Conservation (phyloP, 2,113 vertebrate genomes). For the Reinhardtius hippoglossoides region DNA sequence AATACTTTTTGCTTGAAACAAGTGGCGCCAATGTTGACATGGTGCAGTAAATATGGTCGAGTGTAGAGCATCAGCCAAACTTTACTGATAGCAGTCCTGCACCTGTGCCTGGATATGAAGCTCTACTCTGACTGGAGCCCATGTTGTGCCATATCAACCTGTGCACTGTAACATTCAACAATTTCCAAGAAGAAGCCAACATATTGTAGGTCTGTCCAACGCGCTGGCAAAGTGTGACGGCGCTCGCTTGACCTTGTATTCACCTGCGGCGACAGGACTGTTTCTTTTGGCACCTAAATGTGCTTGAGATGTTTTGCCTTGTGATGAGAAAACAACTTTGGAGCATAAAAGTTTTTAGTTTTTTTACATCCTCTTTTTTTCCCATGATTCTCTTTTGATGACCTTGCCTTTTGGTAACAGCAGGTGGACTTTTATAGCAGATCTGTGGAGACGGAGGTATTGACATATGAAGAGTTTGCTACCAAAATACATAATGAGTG, state of each 20-base stretch:
- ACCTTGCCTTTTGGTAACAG: constrained; percentile 66
- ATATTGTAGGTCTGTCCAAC: constrained; percentile 44
- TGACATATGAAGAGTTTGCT: constrained; percentile 67
- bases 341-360: constrained; percentile 54
- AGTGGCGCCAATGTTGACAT: constrained; percentile 63
- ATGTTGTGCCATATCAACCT: constrained; percentile 71
- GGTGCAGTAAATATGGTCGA: constrained; percentile 43
- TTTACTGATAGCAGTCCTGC: constrained; percentile 64
- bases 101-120: constrained; percentile 67
- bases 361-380: constrained; percentile 56
- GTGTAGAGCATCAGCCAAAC: constrained; percentile 48
- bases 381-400: constrained; percentile 61
- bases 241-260: constrained; percentile 56
- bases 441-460: constrained; percentile 38
- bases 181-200: constrained; percentile 56
- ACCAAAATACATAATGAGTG: constrained; percentile 31
- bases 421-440: constrained; percentile 58
- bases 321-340: constrained; percentile 70
- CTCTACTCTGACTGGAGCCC: constrained; percentile 46
- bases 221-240: constrained; percentile 37
- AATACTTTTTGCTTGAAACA: constrained; percentile 57
- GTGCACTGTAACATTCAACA: constrained; percentile 67
- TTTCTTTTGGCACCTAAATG: constrained; percentile 67
- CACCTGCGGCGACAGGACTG: constrained; percentile 73
- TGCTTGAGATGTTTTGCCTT: constrained; percentile 76